Base-by-base conservation (phyloP, 2,113 vertebrate species). In the Bungarus multicinctus region DNA sequence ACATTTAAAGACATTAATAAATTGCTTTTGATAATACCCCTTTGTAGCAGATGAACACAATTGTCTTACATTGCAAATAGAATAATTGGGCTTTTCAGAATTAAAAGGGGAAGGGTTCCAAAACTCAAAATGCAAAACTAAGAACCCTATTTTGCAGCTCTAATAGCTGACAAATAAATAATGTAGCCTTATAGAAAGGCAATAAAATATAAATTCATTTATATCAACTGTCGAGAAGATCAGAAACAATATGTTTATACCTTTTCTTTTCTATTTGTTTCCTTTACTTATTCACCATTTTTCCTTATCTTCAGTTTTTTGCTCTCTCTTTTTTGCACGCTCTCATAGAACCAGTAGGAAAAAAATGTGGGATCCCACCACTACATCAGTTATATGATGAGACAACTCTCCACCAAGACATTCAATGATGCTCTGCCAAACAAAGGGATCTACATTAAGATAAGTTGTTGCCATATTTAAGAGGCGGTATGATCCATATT, bases 1-100 rank as follows among this genome's bases (percentile, higher is more conserved):
- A 85, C 52, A 81, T 92, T 69, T 81, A 64, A 92, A 92, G 91
- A 69, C 91, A 88, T 89, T 89, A 57, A 92, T 89, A 43, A 85
- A 85, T 85, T 85, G 81, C 27, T 89, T 20, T 89, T 85, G 52
- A 92, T 89, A 92, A 50, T 85, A 53, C 64, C 52, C 52, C 60
- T 89, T 89, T 89, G 64, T 54, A 89, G 39, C 25, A 92, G n/a
- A 89, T 74, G 57, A 22, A 16, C 47, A 47, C 20, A 52, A 92
- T 92, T 89, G 64, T 34, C 91, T 92, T 57, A 34, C 47, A 6
- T 47, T 89, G 64, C n/a, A 92, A 50, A 92, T 85, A 52, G 34
- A 81, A 53, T 89, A 89, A 85, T 85, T 85, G 47, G 30, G n/a
- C 47, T 89, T 16, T 85, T 89, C 39, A 85, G 25, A 55, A 89